Evolutionary conservation across 1,140 invertebrate species (phyloP).

Genomic region (Drosophila tsacasi): DNA sequence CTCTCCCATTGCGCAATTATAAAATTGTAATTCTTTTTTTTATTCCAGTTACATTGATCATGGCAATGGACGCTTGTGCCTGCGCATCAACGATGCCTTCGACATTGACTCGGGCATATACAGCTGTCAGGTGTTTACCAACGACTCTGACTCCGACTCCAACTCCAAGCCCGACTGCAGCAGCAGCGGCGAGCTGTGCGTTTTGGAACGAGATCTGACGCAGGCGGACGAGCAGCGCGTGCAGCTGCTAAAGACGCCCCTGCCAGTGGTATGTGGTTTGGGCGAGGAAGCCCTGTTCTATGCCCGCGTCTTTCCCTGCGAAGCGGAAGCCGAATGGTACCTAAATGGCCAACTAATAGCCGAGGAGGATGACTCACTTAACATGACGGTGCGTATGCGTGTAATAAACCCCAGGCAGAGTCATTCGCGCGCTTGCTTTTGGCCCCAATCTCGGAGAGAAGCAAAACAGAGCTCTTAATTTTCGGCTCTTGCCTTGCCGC

Average conservation of each 20-base stretch:
- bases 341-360: slow-evolving; percentile 70
- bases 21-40: neutral
- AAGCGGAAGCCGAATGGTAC: slow-evolving; percentile 75
- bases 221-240: slow-evolving; percentile 48
- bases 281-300: slow-evolving; percentile 76
- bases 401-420: slow-evolving; percentile 18
- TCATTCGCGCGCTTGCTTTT: slow-evolving; percentile 13
- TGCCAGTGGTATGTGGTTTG: slow-evolving; percentile 65
- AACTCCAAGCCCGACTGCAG: slow-evolving; percentile 57
- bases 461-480: slow-evolving; percentile 34
- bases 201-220: slow-evolving; percentile 68
- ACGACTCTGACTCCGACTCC: slow-evolving; percentile 17
- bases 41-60: slow-evolving; percentile 87
- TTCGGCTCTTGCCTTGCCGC: slow-evolving; percentile 37
- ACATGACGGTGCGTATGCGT: slow-evolving; percentile 77
- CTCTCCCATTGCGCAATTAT: neutral
- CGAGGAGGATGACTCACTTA: slow-evolving; percentile 68
- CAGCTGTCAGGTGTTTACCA: slow-evolving; percentile 87
- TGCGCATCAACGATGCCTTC: slow-evolving; percentile 89
- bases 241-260: slow-evolving; percentile 71
- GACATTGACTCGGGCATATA: slow-evolving; percentile 90
- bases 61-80: slow-evolving; percentile 87
- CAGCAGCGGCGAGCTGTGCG: slow-evolving; percentile 75
- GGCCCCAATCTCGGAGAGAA: slow-evolving; percentile 21
- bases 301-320: slow-evolving; percentile 75